phyloP scores from a whole-genome alignment of 92 coral and sea anemone species.

The Anthopleura xanthogrammica region DNA sequence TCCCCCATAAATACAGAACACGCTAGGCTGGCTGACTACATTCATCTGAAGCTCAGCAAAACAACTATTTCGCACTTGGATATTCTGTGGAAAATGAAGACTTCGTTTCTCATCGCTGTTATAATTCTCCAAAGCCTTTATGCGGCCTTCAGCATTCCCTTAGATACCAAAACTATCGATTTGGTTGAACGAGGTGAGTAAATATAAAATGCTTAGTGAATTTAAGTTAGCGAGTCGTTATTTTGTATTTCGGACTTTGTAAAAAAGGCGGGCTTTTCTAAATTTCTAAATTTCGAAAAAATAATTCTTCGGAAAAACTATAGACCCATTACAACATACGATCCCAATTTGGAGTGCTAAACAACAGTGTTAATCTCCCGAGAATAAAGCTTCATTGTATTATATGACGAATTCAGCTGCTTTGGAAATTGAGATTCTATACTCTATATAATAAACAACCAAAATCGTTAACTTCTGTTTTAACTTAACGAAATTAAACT shows the following conservation, averaged over 20 bases:
- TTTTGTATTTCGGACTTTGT: not conserved
- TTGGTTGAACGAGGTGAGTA: slow-evolving; percentile 5
- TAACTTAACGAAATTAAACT: too few species aligned
- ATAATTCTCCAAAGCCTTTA: not conserved
- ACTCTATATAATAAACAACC: too few species aligned
- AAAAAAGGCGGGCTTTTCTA: not conserved
- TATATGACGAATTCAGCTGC: too few species aligned
- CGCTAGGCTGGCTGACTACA: not conserved
- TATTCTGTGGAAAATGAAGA: not conserved
- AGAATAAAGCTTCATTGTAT: too few species aligned
- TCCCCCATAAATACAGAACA: not conserved
- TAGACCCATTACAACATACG: too few species aligned
- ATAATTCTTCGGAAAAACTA: too few species aligned
- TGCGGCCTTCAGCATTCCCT: not conserved
- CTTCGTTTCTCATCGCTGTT: not conserved
- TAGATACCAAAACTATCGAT: not conserved
- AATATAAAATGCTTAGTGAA: not conserved
- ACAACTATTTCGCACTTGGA: not conserved
- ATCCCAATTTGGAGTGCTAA: too few species aligned
- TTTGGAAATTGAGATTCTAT: too few species aligned
- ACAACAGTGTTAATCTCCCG: too few species aligned
- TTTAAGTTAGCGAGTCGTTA: not conserved
- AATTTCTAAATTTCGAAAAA: not conserved
- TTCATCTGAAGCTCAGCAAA: not conserved
- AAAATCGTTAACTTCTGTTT: too few species aligned